Evolutionary conservation across 2,113 vertebrate species (phyloP), one percentile per base, ranked within the genome.

Genomic region (Hippocampus barbouri): DNA sequence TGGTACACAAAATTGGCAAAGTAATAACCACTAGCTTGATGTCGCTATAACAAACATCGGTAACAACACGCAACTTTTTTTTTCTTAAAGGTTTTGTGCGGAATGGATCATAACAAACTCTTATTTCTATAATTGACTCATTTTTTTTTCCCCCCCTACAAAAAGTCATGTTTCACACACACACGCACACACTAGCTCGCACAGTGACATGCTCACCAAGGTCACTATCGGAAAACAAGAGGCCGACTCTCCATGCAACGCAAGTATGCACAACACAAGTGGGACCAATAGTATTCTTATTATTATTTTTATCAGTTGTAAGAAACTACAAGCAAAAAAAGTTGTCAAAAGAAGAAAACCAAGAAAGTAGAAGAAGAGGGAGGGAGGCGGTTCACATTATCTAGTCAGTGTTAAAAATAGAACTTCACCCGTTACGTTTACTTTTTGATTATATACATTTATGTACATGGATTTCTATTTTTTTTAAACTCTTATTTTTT

Each of bases 371-470:
- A 83, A 77, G 64, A 76, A 86, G 70, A 16, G 72, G 14, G 68
- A 62, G 77, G 69, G 73, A 61, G 68, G 71, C 51, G 81, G 87
- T 93, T 93, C 92, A 93, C 92, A 93, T 92, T 93, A 79, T 93
- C 90, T 93, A 93, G 91, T 93, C 92, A 92, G 91, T 92, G 93
- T 93, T 93, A 93, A 93, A 93, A 93, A 93, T 93, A 93, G 93
- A 93, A 89, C 89, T 93, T 89, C 91, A 92, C 91, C 90, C 85
- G 87, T 92, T 90, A 93, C 91, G 86, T 92, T 92, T 90, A 92
- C 91, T 90, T 89, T 85, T 80, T 84, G 86, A 88, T 85, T 93
- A 93, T 93, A 87, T 93, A 93, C 93, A 93, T 57, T 54, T 93
- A 93, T 93, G 69, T 93, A 93, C 93, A 93, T 75, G 69, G 74